Conservation (phyloP, 2,797 vertebrate genomes). For the Fringilla coelebs region DNA sequence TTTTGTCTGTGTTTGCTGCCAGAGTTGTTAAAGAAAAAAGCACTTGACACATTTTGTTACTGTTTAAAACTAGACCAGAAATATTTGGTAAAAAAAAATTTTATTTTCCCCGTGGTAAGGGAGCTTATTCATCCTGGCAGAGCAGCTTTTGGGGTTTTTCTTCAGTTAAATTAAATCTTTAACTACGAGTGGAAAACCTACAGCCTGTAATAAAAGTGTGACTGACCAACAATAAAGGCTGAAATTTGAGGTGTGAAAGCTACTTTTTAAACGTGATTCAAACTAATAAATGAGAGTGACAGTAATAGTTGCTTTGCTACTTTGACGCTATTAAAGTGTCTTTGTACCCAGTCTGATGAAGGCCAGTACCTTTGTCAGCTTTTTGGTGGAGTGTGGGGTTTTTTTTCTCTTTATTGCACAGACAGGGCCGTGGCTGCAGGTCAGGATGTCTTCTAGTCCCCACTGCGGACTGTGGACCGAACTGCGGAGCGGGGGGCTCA, state of each 20-base stretch:
- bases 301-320: accelerated
- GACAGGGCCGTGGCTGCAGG: neutral
- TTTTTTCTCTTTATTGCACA: no score
- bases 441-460: neutral
- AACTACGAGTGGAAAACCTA: neutral
- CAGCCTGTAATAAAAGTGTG: neutral
- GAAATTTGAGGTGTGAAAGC: neutral
- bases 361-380: neutral
- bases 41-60: neutral
- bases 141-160: neutral
- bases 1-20: neutral
- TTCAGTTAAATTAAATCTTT: neutral
- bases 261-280: neutral
- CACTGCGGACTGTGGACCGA: accelerated
- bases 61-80: neutral
- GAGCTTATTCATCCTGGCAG: neutral
- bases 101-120: neutral
- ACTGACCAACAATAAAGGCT: neutral
- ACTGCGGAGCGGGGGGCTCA: neutral
- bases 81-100: neutral
- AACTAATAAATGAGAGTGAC: neutral
- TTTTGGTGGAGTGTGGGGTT: accelerated
- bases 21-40: neutral
- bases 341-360: neutral
- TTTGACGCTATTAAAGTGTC: neutral